These are phyloP conservation scores for Montipora foliosa DNA, from an alignment of 64 coral and sea anemone genomes.

Conservation along the genomic window DNA sequence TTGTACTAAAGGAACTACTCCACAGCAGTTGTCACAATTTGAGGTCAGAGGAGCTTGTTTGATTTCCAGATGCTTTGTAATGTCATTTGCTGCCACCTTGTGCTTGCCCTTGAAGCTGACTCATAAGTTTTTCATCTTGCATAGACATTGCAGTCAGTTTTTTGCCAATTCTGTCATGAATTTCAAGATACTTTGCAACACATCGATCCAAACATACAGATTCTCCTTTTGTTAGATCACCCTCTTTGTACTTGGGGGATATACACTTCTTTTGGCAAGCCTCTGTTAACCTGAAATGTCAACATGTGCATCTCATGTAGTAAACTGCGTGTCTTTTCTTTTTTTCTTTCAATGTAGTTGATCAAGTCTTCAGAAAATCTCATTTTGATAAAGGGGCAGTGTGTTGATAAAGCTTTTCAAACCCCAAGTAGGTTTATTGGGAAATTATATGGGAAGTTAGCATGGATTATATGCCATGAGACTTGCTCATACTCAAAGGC, in stretches of 20 bases:
- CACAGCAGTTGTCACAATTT: too few relatives aligned
- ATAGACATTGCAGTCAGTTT: conserved; percentile 97
- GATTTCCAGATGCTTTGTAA: neutral
- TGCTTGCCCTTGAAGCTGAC: conserved; percentile 91
- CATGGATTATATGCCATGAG: too few relatives aligned
- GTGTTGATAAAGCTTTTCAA: too few relatives aligned
- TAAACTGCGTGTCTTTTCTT: neutral
- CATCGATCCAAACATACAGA: conserved; percentile 98
- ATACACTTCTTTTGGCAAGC: conserved; percentile 99
- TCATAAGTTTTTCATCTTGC: conserved; percentile 99
- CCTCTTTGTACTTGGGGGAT: conserved; percentile 98
- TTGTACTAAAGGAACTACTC: too few relatives aligned
- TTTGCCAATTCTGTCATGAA: conserved; percentile 99
- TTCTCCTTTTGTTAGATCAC: conserved; percentile 98
- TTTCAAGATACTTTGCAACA: conserved; percentile 99
- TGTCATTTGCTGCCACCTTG: conserved; percentile 43
- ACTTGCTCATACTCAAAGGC: too few relatives aligned
- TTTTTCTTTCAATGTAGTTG: too few relatives aligned
- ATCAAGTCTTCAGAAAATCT: too few relatives aligned
- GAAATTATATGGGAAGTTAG: too few relatives aligned
- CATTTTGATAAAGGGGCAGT: too few relatives aligned
- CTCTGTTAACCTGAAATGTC: conserved; percentile 73
- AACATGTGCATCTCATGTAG: neutral
- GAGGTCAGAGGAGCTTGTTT: neutral
- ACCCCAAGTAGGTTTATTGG: too few relatives aligned